phyloP scores from a whole-genome alignment of 2,888 invertebrate species.

The Chymomyza fuscimana region DNA sequence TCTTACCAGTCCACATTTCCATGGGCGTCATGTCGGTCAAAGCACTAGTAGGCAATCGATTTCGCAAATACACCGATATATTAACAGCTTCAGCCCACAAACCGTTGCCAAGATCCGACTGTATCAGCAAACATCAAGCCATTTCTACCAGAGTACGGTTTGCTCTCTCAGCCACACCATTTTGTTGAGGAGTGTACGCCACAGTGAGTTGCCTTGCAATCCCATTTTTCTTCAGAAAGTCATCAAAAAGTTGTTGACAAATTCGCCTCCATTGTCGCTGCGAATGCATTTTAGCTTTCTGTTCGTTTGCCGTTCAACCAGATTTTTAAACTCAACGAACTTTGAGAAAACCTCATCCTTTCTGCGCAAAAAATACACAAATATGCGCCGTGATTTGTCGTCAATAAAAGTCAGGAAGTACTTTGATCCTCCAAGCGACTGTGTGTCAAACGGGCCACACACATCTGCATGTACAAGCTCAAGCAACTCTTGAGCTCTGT shows the following conservation, averaged over 20 bases:
- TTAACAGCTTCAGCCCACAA: slow-evolving; percentile 21
- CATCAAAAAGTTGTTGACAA: slow-evolving; percentile 22
- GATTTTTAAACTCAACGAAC: slow-evolving; percentile 28
- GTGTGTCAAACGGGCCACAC: slow-evolving; percentile 31
- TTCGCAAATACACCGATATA: slow-evolving; percentile 28
- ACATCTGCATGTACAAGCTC: slow-evolving; percentile 37
- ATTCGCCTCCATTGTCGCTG: slow-evolving; percentile 34
- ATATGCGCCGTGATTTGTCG: slow-evolving; percentile 25
- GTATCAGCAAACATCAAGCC: slow-evolving; percentile 24
- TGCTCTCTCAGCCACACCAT: slow-evolving; percentile 32
- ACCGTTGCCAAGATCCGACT: slow-evolving; percentile 17
- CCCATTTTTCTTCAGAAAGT: slow-evolving; percentile 21
- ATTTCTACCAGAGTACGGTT: slow-evolving; percentile 35
- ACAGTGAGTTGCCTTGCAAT: slow-evolving; percentile 28
- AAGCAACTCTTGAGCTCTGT: background rate
- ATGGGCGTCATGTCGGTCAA: slow-evolving; percentile 22
- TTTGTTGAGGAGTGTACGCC: slow-evolving; percentile 35
- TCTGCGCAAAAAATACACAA: slow-evolving; percentile 26
- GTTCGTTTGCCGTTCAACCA: slow-evolving; percentile 29
- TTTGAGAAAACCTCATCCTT: slow-evolving; percentile 33
- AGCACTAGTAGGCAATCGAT: slow-evolving; percentile 25
- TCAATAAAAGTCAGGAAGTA: slow-evolving; percentile 38
- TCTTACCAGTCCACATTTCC: slow-evolving; percentile 23
- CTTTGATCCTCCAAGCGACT: slow-evolving; percentile 25
- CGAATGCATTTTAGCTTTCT: slow-evolving; percentile 30